A percentile compares a stretch with the other conserved stretches of the same genome.
Evolutionary conservation across 1,140 invertebrate genomes (phyloP).

Genomic region (Homalodisca vitripennis): DNA sequence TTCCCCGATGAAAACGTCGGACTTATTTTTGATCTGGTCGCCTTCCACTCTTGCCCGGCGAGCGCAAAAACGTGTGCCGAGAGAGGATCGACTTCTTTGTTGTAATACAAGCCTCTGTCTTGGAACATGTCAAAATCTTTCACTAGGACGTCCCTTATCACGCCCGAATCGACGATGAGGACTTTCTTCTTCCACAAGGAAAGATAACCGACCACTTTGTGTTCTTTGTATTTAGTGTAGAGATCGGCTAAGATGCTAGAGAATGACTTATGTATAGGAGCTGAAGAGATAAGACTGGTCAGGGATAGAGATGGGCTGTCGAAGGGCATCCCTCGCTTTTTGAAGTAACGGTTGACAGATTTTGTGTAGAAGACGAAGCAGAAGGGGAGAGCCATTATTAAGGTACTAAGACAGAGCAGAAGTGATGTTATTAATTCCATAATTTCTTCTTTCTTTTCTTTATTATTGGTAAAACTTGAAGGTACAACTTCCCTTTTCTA

Average conservation of each 20-base stretch:
- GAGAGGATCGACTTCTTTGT: conserved; percentile 52
- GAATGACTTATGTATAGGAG: background rate
- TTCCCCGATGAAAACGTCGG: conserved; percentile 62
- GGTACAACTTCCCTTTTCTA: too few species aligned
- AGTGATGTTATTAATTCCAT: background rate
- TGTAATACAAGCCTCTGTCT: conserved; percentile 50
- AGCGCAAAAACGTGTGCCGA: conserved; percentile 52
- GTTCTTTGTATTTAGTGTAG: background rate
- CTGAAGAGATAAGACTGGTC: conserved; percentile 27
- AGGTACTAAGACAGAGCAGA: background rate
- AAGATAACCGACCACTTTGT: conserved; percentile 14
- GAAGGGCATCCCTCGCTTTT: conserved; percentile 29
- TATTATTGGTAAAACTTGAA: too few species aligned
- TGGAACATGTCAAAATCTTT: conserved; percentile 57
- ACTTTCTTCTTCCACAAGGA: conserved; percentile 11
- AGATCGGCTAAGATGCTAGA: background rate
- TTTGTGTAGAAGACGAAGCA: background rate
- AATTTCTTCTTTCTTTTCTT: too few species aligned
- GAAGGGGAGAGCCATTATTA: background rate
- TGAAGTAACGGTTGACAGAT: conserved; percentile 28
- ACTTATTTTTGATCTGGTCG: conserved; percentile 56
- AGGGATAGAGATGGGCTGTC: conserved; percentile 32
- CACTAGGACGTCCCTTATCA: conserved; percentile 52
- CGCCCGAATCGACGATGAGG: conserved; percentile 43
- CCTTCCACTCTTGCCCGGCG: conserved; percentile 56